Base-by-base conservation (phyloP, 1,140 invertebrate species). In the Bombus terrestris region DNA sequence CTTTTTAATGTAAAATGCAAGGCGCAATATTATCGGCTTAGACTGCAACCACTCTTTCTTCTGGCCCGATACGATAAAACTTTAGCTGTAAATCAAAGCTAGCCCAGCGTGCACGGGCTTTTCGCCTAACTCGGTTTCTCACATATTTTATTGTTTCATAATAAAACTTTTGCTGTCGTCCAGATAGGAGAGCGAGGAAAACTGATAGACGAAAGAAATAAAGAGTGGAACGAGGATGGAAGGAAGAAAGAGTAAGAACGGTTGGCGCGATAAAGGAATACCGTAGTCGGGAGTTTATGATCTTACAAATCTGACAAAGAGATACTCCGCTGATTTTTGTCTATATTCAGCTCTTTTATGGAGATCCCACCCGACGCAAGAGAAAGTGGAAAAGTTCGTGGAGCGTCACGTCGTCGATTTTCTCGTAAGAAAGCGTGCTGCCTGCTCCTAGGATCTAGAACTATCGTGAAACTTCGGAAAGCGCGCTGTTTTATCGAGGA, bases 101-200 rank as follows among this genome's bases (percentile, higher is more conserved):
- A 18, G n/a, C 41, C 32, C 72, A 79, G 78, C 86, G 68, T 41
- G 80, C 71, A 57, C 62, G 15, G 1, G 13, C 12, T 64, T 15
- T 64, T n/a, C 62, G 13, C n/a, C 10, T 59, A 76, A 39, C 47
- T 83, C 35, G 69, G 88, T 90, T 91, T 92, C 87, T 92, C 92
- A 93, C 93, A 93, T 94, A 93, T 94, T 94, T 94, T 95, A 94
- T 95, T 95, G 93, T 95, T 94, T 95, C 92, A 92, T 94, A 94
- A 94, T 94, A 94, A 94, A 94, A 95, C 90, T 94, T 78, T 94
- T 83, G 78, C 86, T 76, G 87, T 78, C 43, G 85, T 91, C 86
- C 88, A 91, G 92, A 93, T 92, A 91, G 88, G 73, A 39, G 78
- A 85, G 86, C 83, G 35, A 2, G 68, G 64, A 39, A 22, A 66